Percentiles rank a stretch among this genome's conserved stretches.
Conservation (phyloP, 2,888 invertebrate genomes). For the Tetragonisca angustula region DNA sequence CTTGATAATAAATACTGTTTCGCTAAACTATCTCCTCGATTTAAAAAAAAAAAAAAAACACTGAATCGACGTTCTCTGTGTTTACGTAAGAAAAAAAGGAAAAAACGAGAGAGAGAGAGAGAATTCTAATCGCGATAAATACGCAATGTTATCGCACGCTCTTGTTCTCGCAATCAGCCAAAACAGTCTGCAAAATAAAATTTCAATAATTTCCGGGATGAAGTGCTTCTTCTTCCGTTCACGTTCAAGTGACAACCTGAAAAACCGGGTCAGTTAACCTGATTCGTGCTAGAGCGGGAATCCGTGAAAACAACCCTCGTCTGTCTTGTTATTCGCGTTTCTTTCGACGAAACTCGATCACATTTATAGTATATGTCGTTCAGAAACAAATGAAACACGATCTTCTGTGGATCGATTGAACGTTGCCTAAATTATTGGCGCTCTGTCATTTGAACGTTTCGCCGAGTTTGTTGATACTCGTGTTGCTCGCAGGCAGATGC, state of each 20-base stretch:
- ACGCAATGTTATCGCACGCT: background rate
- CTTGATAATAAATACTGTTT: slow-evolving; percentile 8
- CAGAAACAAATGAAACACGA: slow-evolving; percentile 14
- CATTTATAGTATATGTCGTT: slow-evolving; percentile 14
- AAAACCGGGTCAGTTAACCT: slow-evolving; percentile 28
- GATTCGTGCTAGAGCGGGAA: background rate
- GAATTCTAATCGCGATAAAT: background rate
- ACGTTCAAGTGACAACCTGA: background rate
- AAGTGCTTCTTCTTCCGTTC: background rate
- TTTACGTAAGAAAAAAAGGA: too few species aligned
- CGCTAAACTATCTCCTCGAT: background rate
- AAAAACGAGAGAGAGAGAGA: background rate
- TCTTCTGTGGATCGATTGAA: slow-evolving; percentile 28
- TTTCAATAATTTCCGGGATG: background rate
- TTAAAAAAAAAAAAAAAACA: background rate
- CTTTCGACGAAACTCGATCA: slow-evolving; percentile 15
- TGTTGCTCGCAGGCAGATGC: background rate
- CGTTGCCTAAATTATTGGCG: slow-evolving; percentile 18
- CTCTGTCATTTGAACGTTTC: slow-evolving; percentile 3
- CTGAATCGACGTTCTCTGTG: background rate
- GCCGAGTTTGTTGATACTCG: slow-evolving; percentile 5
- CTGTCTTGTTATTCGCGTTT: slow-evolving; percentile 19
- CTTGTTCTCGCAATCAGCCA: background rate
- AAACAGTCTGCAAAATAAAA: slow-evolving; percentile 12
- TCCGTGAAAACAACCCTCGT: background rate